phyloP scores from a whole-genome alignment of 2,888 invertebrate genomes.

The Drosophila neutralis region DNA sequence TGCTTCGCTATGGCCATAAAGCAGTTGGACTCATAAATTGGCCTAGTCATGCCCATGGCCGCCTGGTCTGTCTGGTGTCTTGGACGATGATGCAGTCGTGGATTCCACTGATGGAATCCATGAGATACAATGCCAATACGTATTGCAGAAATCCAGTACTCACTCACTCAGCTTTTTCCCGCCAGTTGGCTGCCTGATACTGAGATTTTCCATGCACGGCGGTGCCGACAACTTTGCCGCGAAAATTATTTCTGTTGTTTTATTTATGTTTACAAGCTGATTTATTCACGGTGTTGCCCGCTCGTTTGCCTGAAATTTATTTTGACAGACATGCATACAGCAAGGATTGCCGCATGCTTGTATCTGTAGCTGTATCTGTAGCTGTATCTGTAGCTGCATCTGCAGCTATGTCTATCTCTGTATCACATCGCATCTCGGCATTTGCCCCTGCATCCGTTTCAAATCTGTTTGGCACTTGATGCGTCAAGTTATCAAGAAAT shows the following conservation, averaged over 20 bases:
- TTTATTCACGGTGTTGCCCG: slow-evolving; percentile 60
- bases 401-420: slow-evolving; percentile 6
- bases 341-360: slow-evolving; percentile 47
- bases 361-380: slow-evolving; percentile 20
- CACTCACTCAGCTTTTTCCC: neutral
- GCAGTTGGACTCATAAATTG: slow-evolving; percentile 73
- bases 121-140: slow-evolving; percentile 44
- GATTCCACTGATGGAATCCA: slow-evolving; percentile 52
- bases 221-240: slow-evolving; percentile 39
- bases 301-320: slow-evolving; percentile 69
- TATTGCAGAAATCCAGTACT: slow-evolving; percentile 5
- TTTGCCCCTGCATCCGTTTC: slow-evolving; percentile 45
- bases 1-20: slow-evolving; percentile 67
- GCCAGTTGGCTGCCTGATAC: slow-evolving; percentile 35
- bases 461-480: slow-evolving; percentile 55
- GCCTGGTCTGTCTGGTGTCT: slow-evolving; percentile 19
- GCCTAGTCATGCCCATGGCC: slow-evolving; percentile 37
- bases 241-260: slow-evolving; percentile 68
- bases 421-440: slow-evolving; percentile 17
- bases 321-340: slow-evolving; percentile 70
- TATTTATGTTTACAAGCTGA: slow-evolving; percentile 78
- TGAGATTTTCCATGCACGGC: slow-evolving; percentile 67
- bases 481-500: slow-evolving; percentile 51
- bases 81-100: slow-evolving; percentile 24
- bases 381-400: slow-evolving; percentile 22